phyloP scores from a whole-genome alignment of 2,888 invertebrate species.

The Aquatica leii region DNA sequence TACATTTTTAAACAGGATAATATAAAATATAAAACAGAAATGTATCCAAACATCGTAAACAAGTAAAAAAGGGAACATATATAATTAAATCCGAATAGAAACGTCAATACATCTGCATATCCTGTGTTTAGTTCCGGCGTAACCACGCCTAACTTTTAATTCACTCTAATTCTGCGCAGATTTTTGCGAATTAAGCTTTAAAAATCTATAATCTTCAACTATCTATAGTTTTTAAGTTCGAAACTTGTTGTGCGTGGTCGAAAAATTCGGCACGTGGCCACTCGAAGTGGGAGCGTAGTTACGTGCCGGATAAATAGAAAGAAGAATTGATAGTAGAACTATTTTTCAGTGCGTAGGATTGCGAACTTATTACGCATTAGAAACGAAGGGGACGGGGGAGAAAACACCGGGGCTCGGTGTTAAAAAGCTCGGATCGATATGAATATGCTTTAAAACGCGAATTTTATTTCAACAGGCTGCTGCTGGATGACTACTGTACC shows the following conservation, averaged over 20 bases:
- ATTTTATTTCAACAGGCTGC: conserved; percentile 68
- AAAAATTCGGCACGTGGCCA: conserved; percentile 20
- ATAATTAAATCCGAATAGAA: conserved; percentile 62
- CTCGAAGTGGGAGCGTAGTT: conserved; percentile 38
- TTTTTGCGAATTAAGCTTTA: conserved; percentile 57
- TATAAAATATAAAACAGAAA: conserved; percentile 46
- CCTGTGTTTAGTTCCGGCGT: conserved; percentile 46
- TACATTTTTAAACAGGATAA: conserved; percentile 47
- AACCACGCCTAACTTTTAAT: conserved; percentile 63
- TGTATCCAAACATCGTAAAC: conserved; percentile 50
- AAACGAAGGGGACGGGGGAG: conserved; percentile 44
- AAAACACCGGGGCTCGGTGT: conserved; percentile 60
- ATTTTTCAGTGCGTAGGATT: conserved; percentile 48
- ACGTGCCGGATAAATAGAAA: conserved; percentile 23
- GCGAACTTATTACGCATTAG: conserved; percentile 49
- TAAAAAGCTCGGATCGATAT: conserved; percentile 71
- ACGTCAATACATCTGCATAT: conserved; percentile 60
- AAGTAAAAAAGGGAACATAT: conserved; percentile 57
- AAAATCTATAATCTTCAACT: conserved; percentile 59
- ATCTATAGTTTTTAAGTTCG: conserved; percentile 47
- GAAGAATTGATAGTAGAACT: conserved; percentile 39
- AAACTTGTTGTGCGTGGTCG: not conserved
- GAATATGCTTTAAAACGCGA: conserved; percentile 72
- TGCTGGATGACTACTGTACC: conserved; percentile 45
- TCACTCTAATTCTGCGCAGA: conserved; percentile 61